Percentiles rank a stretch among this genome's conserved stretches.
Conservation (phyloP, 2,113 vertebrate species). For the Ptilonorhynchus violaceus region DNA sequence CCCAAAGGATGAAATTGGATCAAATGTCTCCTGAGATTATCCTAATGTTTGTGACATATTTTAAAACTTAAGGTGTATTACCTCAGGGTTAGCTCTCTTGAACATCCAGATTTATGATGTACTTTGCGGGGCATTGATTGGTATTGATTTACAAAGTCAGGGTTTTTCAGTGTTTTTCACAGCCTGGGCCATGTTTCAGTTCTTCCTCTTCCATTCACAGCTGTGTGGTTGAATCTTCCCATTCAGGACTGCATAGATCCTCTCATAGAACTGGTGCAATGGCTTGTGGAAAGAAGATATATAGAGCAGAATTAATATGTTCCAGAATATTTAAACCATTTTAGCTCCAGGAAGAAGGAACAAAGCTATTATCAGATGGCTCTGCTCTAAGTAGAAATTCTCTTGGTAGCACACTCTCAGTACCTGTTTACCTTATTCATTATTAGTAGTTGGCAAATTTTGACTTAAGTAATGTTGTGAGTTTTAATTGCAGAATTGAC, state of each 20-base stretch:
- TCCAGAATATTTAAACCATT: neutral
- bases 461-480: neutral
- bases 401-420: neutral
- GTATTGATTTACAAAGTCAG: conserved; percentile 30
- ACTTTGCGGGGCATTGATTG: conserved; percentile 21
- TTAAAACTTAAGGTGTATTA: neutral
- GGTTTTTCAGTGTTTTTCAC: neutral
- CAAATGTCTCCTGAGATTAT: neutral
- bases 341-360: neutral
- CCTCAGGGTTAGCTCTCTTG: neutral
- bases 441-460: neutral
- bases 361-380: neutral
- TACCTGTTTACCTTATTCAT: neutral
- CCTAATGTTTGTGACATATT: neutral
- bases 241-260: neutral
- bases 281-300: neutral
- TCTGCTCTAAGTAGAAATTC: neutral
- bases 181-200: neutral
- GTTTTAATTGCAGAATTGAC: neutral
- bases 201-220: neutral
- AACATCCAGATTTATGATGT: conserved; percentile 24
- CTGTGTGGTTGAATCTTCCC: neutral
- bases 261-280: neutral
- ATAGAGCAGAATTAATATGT: neutral
- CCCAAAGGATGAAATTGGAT: neutral